Evolutionary conservation across 2,888 invertebrate genomes (phyloP), one percentile per base, ranked within the genome.

Genomic region (Eupelmus urozonus): DNA sequence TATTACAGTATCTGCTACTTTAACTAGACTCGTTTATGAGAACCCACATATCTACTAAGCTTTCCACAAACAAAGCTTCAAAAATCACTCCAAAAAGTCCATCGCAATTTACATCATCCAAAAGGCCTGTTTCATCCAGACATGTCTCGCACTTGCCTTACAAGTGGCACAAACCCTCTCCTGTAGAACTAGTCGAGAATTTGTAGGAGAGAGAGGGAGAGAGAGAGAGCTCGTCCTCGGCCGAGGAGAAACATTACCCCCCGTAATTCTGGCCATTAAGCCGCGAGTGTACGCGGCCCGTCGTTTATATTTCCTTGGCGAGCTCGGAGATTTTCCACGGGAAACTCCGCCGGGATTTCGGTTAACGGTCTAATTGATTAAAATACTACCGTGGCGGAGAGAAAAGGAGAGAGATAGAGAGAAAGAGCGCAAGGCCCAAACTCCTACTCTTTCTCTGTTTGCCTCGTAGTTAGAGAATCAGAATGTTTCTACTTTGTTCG

Each of bases 331-430:
- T 70, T 76, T 71, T 76, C 63, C 23, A 25, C 55, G 42, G 23
- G 65, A n/a, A 76, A 57, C 65, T 71, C 34, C 18, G 13, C 27
- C 7, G 45, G 63, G 65, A 57, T 76, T 72, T 77, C 20, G 66
- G 67, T 67, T 67, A 73, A 53, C 34, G 49, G 55, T 73, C 55
- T 73, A 73, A 73, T 77, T 77, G 72, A 77, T 78, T 78, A 73
- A 73, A 78, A 73, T 78, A 78, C 71, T 78, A 66, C 34, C n/a
- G n/a, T 49, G 40, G 13, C 25, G 20, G 23, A 27, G n/a, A n/a
- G n/a, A n/a, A n/a, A n/a, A n/a, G n/a, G n/a, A n/a, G n/a, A n/a
- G n/a, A n/a, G n/a, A n/a, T n/a, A n/a, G n/a, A n/a, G n/a, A n/a
- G n/a, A n/a, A n/a, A n/a, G n/a, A n/a, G n/a, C n/a, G n/a, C n/a